A percentile compares a stretch with the other conserved stretches of the same genome.
Evolutionary conservation across 2,888 invertebrate species (phyloP).

Genomic region (Drosophila helvetica): DNA sequence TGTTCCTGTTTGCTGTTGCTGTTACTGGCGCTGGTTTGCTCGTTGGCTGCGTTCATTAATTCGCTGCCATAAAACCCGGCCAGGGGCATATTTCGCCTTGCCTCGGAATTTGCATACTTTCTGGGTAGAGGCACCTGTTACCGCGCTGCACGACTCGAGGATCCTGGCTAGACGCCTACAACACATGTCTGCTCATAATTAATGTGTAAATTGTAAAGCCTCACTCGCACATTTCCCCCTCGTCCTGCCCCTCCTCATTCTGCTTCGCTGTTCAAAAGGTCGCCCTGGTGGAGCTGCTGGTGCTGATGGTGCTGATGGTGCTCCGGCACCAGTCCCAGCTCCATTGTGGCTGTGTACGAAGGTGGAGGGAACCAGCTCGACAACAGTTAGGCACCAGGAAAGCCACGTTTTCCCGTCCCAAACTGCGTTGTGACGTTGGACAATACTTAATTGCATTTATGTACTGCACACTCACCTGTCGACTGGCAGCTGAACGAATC

Average conservation of each 20-base stretch:
- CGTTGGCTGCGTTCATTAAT: constrained; percentile 79
- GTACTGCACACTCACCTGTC: constrained; percentile 32
- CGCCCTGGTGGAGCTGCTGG: neutral
- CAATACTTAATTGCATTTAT: constrained; percentile 74
- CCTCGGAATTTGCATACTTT: constrained; percentile 74
- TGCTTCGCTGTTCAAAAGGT: too few species aligned
- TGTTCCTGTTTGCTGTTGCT: constrained; percentile 10
- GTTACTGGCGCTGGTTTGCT: constrained; percentile 29
- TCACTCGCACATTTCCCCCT: constrained; percentile 53
- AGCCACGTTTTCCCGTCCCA: too few species aligned
- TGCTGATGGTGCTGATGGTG: too few species aligned
- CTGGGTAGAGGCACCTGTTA: constrained; percentile 73
- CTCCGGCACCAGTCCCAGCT: constrained; percentile 8
- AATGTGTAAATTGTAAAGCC: constrained; percentile 80
- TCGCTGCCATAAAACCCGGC: constrained; percentile 75
- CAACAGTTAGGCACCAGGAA: constrained; percentile 45
- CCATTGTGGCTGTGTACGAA: constrained; percentile 68
- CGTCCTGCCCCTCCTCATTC: neutral
- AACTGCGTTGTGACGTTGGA: constrained; percentile 68
- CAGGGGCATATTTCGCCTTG: constrained; percentile 71
- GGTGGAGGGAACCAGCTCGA: constrained; percentile 63
- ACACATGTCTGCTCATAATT: constrained; percentile 80
- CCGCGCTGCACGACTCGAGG: constrained; percentile 47
- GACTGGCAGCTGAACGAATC: constrained; percentile 6
- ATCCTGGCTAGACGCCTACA: constrained; percentile 67